phyloP scores from a whole-genome alignment of 2,113 vertebrate genomes.

The Heteronetta atricapilla region DNA sequence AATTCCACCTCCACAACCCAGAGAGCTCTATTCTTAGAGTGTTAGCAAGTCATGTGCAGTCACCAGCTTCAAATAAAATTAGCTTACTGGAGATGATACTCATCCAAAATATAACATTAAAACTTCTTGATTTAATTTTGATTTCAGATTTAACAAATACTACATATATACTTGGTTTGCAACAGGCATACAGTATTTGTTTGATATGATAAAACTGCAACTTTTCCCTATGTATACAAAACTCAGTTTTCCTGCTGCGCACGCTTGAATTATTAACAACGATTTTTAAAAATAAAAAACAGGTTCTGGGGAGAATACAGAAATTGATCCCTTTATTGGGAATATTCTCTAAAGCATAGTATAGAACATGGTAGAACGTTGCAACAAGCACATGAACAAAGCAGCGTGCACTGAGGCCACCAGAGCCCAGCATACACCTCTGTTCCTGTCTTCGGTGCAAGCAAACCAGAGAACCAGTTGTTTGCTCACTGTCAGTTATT shows the following conservation, averaged over 20 bases:
- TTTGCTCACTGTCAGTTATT: background rate
- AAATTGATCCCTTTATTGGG: background rate
- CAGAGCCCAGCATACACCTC: too few species aligned
- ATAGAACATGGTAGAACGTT: background rate
- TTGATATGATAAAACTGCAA: background rate
- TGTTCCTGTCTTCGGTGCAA: background rate
- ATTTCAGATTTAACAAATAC: background rate
- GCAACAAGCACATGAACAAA: background rate
- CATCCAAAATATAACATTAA: background rate
- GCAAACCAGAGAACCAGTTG: background rate
- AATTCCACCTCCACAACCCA: background rate
- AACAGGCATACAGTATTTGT: background rate
- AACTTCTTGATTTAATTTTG: background rate
- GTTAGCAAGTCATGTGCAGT: background rate
- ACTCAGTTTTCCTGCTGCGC: background rate
- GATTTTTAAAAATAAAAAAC: background rate
- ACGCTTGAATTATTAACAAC: background rate
- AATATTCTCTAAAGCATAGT: background rate
- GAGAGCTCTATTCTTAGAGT: background rate
- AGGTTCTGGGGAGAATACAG: background rate
- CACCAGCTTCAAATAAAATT: background rate
- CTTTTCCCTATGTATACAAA: accelerated
- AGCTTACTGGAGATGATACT: background rate
- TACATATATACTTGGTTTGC: background rate
- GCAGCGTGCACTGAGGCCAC: accelerated